Percentiles rank a stretch among this genome's conserved stretches.
phyloP scores from a whole-genome alignment of 2,797 vertebrate genomes.

The Tauraco hartlaubi region DNA sequence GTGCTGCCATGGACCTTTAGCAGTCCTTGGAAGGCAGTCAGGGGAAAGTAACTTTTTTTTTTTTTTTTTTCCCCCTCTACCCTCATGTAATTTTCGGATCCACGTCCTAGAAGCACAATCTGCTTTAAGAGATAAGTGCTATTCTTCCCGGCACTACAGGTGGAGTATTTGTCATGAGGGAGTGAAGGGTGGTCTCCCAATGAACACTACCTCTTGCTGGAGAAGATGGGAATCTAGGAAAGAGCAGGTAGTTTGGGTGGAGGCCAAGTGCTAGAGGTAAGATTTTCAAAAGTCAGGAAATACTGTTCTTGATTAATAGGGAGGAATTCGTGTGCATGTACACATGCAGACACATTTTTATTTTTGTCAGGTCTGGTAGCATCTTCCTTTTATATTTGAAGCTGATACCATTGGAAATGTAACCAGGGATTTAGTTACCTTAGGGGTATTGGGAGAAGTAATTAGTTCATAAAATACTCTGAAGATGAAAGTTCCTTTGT shows the following conservation, averaged over 20 bases:
- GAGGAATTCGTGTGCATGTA: not conserved
- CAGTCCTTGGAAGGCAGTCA: not conserved
- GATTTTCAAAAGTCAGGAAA: not conserved
- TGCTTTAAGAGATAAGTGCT: not conserved
- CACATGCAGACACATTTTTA: accelerated
- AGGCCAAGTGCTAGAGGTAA: not conserved
- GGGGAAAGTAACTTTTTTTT: not conserved
- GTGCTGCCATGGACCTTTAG: not conserved
- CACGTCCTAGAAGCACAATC: not conserved
- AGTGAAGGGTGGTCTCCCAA: not conserved
- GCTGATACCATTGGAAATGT: not conserved
- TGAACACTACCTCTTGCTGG: not conserved
- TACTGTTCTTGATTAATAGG: not conserved
- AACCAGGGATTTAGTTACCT: not conserved
- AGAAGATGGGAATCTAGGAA: not conserved
- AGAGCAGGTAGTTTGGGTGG: not conserved
- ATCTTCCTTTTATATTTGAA: not conserved
- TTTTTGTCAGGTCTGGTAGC: not conserved
- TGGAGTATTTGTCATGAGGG: not conserved
- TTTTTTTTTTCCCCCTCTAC: too few species aligned
- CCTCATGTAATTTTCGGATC: not conserved
- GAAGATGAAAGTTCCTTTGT: not conserved
- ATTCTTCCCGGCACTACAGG: not conserved
- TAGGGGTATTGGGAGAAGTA: not conserved
- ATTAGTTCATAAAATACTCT: not conserved